Base-by-base conservation (phyloP, 2,888 invertebrate species). In the Ochropleura plecta region DNA sequence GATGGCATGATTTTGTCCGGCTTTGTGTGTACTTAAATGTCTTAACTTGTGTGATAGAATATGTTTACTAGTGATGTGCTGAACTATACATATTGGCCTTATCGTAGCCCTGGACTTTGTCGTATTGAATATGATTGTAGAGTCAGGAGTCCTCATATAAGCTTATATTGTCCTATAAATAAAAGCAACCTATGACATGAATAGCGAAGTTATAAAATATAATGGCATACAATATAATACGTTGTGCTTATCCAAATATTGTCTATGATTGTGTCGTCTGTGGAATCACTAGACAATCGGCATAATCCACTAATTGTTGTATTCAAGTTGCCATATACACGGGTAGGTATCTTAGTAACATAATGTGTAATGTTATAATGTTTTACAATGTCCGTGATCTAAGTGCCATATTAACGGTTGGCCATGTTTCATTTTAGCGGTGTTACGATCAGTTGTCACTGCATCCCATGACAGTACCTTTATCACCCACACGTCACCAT, bases 341-440 rank as follows among this genome's bases (percentile, higher is more conserved):
- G 93, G 93, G 93, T 91, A 91, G 86, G 87, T 91, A 85, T 86
- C 76, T 88, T 86, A 88, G 87, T 89, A 90, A 90, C 87, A 88
- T 91, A 89, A 69, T 83, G 55, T 83, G 68, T 86, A 82, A 72
- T 78, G 49, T 59, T 89, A 88, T 90, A 86, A 91, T 89, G 85
- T 89, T 86, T 90, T 83, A 89, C 82, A 87, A 84, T 86, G 90
- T 91, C 94, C 94, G 95, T 95, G 95, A 95, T 94, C 90, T 85
- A 88, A 92, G 95, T 95, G 95, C 95, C 95, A 95, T 95, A 95
- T 83, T 88, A 86, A 82, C 83, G 77, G 90, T 92, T 92, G 94
- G 93, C 93, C 90, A 90, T 90, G 81, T 86, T 90, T 90, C 88
- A 82, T 88, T 88, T 86, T 87, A 87, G 83, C 88, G 85, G 86